phyloP scores from a whole-genome alignment of 2,888 invertebrate genomes.

The Lycophotia porphyrea region DNA sequence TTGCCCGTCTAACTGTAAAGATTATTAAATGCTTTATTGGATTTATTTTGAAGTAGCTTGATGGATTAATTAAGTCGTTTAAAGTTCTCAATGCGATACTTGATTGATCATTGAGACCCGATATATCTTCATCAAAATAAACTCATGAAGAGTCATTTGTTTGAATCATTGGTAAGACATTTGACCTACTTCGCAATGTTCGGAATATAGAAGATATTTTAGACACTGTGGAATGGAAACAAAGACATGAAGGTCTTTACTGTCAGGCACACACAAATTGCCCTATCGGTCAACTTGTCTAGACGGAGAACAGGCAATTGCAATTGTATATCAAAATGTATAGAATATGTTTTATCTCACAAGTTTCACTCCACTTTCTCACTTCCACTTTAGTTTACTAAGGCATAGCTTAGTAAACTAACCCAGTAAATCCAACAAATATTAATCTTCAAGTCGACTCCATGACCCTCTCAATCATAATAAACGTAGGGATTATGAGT shows the following conservation, averaged over 20 bases:
- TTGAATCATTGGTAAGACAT: constrained; percentile 44
- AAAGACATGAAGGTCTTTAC: constrained; percentile 12
- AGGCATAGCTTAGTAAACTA: no score
- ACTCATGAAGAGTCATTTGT: constrained; percentile 22
- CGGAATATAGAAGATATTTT: constrained; percentile 21
- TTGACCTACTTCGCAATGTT: constrained; percentile 41
- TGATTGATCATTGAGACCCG: constrained; percentile 35
- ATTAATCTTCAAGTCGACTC: background rate
- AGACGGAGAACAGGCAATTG: constrained; percentile 39
- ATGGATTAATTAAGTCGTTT: constrained; percentile 53
- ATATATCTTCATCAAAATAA: constrained; percentile 32
- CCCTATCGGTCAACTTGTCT: constrained; percentile 36
- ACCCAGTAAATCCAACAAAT: constrained; percentile 14
- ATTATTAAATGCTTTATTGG: constrained; percentile 49
- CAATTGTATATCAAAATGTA: constrained; percentile 18
- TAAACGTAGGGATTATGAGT: constrained; percentile 22
- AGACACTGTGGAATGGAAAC: constrained; percentile 25
- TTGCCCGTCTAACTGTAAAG: constrained; percentile 52
- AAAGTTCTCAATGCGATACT: constrained; percentile 38
- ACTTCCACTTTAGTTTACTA: no score
- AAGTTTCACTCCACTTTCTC: constrained; percentile 20
- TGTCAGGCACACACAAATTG: constrained; percentile 29
- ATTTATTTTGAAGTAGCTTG: constrained; percentile 45
- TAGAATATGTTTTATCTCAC: background rate
- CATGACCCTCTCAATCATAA: constrained; percentile 31